phyloP scores from a whole-genome alignment of 2,113 vertebrate species.

The Fulica atra region DNA sequence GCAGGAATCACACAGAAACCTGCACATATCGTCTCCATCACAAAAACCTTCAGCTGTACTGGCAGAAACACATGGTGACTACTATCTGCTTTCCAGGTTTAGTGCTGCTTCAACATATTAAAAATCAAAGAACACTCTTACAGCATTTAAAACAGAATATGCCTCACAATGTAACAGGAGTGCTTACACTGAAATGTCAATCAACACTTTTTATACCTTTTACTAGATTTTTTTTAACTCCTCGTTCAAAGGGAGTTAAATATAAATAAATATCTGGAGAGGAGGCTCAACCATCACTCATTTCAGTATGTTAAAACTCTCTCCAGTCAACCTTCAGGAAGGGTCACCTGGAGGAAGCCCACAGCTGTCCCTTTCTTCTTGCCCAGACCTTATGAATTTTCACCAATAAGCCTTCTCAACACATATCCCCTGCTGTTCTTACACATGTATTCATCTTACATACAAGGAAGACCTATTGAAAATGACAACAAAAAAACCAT shows the following conservation, averaged over 20 bases:
- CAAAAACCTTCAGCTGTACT: neutral
- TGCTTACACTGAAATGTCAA: neutral
- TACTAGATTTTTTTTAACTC: neutral
- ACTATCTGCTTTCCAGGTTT: neutral
- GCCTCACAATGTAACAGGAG: fast-evolving
- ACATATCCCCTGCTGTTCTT: neutral
- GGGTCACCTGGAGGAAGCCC: neutral
- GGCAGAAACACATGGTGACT: neutral
- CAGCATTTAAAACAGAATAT: neutral
- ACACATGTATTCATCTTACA: neutral
- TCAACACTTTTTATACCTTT: neutral
- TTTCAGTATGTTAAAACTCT: neutral
- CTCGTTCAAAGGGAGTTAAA: neutral
- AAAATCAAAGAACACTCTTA: neutral
- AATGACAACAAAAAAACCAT: neutral
- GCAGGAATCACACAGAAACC: neutral
- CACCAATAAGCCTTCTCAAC: neutral
- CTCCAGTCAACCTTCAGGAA: neutral
- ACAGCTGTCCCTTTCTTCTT: neutral
- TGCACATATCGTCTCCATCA: neutral
- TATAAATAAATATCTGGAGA: neutral
- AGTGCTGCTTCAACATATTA: neutral
- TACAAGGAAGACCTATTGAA: neutral
- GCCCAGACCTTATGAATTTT: neutral
- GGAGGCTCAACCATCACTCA: neutral